phyloP scores from a whole-genome alignment of 2,888 invertebrate genomes.

The Hirtodrosophila confusa region DNA sequence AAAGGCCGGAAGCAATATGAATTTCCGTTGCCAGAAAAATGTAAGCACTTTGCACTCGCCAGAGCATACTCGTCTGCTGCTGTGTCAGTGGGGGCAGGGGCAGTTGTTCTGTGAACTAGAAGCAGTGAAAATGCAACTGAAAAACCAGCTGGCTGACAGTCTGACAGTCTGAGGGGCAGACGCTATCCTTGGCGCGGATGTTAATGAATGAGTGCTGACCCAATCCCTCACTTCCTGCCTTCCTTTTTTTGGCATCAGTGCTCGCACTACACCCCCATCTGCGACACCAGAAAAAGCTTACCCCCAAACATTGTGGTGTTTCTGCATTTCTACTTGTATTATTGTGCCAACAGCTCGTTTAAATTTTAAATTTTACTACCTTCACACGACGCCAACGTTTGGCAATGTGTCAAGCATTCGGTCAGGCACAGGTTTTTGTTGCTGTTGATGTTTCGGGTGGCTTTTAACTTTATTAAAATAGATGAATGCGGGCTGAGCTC shows the following conservation, averaged over 20 bases:
- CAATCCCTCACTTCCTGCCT: constrained; percentile 6
- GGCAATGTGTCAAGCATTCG: constrained; percentile 58
- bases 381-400: constrained; percentile 15
- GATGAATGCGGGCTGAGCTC: constrained; percentile 32
- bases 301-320: background rate
- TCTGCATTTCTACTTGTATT: constrained; percentile 5
- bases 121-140: constrained; percentile 39
- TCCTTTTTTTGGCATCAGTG: background rate
- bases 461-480: constrained; percentile 73
- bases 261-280: background rate
- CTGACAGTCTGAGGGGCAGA: constrained; percentile 3
- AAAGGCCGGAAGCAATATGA: constrained; percentile 76
- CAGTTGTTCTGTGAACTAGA: constrained; percentile 15
- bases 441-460: constrained; percentile 46
- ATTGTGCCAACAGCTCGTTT: constrained; percentile 33
- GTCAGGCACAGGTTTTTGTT: constrained; percentile 2
- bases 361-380: constrained; percentile 45
- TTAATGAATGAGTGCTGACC: constrained; percentile 50
- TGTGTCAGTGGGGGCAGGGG: background rate
- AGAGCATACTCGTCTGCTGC: constrained; percentile 24
- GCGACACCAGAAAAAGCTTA: background rate
- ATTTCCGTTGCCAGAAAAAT: constrained; percentile 80
- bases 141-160: constrained; percentile 32
- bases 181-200: constrained; percentile 19
- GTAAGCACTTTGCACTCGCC: constrained; percentile 78